Base-by-base conservation (phyloP, 1,140 invertebrate genomes). In the Triops cancriformis region DNA sequence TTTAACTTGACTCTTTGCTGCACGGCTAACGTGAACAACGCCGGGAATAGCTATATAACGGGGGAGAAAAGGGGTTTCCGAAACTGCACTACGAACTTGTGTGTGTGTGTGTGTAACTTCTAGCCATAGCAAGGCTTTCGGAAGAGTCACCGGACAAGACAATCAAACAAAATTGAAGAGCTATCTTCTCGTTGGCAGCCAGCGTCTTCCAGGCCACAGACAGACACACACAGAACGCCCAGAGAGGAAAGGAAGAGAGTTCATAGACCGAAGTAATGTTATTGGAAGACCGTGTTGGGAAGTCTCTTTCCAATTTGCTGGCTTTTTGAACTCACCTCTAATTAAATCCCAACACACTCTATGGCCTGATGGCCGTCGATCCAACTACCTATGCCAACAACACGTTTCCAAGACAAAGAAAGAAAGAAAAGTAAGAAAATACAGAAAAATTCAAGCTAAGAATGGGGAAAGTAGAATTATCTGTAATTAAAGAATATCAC, bases 221-320 rank as follows among this genome's bases (percentile, higher is more conserved):
- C 18, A 6, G 51, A 64, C 1, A 14, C 45, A 64, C 14, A 64
- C 14, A 64, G 51, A 64, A 37, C 31, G 31, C 31, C 31, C 0
- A 23, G 14, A 64, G 51, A 64, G 45, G 6, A 23, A 64, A 64
- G 51, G 0, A 64, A 23, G 14, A 64, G 31, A 64, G 51, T 64
- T 64, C n/a, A 64, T 18, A 23, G 51, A 64, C 51, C 14, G 14
- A 23, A 18, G 51, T 64, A 64, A 64, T 64, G 51, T 64, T 64
- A 64, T 64, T 64, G 51, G 51, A 64, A 64, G 51, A 64, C 51
- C n/a, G 51, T 64, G 51, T 64, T 64, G 51, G 51, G 51, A 64
- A 64, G 51, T 64, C 51, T 64, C 51, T 64, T 64, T 64, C 51
- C 51, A 64, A 64, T 64, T 64, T 64, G 51, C n/a, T 64, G 51